These are phyloP conservation scores for Zygogramma bicolorata DNA, from an alignment of 2,888 invertebrate species.

Conservation along the genomic window DNA sequence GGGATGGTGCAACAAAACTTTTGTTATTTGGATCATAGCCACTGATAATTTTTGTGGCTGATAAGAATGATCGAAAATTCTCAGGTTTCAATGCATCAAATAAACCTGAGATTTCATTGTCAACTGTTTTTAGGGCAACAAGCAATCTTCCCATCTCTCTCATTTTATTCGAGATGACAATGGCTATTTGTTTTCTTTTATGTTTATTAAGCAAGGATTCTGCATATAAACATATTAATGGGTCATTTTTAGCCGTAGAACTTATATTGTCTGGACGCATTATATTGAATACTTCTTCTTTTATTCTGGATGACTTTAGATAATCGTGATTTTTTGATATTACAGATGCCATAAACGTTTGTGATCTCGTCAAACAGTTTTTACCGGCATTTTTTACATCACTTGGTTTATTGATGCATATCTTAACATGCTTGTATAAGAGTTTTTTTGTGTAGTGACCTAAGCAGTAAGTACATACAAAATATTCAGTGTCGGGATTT, in stretches of 20 bases:
- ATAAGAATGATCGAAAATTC: slow-evolving; percentile 29
- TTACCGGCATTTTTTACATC: slow-evolving; percentile 24
- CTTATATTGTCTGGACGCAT: slow-evolving; percentile 48
- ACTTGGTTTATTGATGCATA: slow-evolving; percentile 37
- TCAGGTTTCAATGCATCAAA: slow-evolving; percentile 41
- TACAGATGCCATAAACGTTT: slow-evolving; percentile 36
- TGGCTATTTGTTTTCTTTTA: slow-evolving; percentile 45
- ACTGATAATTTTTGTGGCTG: slow-evolving; percentile 37
- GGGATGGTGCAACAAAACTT: slow-evolving; percentile 37
- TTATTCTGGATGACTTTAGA: slow-evolving; percentile 36
- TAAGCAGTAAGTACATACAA: slow-evolving; percentile 38
- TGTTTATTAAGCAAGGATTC: slow-evolving; percentile 43
- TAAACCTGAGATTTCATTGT: slow-evolving; percentile 19
- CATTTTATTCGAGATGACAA: slow-evolving; percentile 45
- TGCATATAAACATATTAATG: too few species aligned
- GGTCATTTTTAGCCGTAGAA: slow-evolving; percentile 40
- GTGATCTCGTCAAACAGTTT: slow-evolving; percentile 35
- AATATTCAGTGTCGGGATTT: slow-evolving; percentile 33
- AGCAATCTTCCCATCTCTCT: slow-evolving; percentile 44
- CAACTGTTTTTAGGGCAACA: slow-evolving; percentile 28
- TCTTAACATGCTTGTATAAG: slow-evolving; percentile 41
- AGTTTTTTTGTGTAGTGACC: slow-evolving; percentile 39
- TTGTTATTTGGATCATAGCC: slow-evolving; percentile 37
- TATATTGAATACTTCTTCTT: slow-evolving; percentile 43
- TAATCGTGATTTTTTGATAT: slow-evolving; percentile 35